phyloP scores from a whole-genome alignment of 2,888 invertebrate genomes.

The Mycalesis mineus region DNA sequence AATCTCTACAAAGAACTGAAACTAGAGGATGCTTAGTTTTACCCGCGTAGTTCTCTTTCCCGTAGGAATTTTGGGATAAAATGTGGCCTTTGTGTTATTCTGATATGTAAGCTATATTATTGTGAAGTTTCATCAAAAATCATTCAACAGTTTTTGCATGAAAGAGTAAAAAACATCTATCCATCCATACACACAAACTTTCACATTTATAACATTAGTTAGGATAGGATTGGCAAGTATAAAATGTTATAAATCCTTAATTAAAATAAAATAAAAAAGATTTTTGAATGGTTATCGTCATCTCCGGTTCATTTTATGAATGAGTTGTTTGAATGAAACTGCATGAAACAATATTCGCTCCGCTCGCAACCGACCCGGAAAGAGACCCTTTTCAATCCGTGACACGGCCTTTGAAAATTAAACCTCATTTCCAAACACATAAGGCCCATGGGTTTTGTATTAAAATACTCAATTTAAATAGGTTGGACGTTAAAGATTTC shows the following conservation, averaged over 20 bases:
- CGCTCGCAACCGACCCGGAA: conserved; percentile 49
- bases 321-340: conserved; percentile 74
- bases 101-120: too few species aligned
- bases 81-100: too few species aligned
- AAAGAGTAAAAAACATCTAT: too few species aligned
- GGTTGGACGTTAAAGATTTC: conserved; percentile 47
- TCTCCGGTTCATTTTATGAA: conserved; percentile 73
- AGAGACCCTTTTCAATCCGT: conserved; percentile 48
- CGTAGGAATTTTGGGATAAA: too few species aligned
- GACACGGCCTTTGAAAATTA: not conserved
- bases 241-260: not conserved
- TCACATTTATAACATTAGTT: too few species aligned
- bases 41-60: too few species aligned
- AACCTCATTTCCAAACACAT: not conserved
- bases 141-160: too few species aligned
- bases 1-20: too few species aligned
- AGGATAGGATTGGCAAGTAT: not conserved
- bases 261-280: not conserved
- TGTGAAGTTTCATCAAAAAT: too few species aligned
- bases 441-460: not conserved
- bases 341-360: conserved; percentile 67
- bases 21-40: too few species aligned
- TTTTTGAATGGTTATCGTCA: not conserved
- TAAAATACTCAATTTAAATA: conserved; percentile 32
- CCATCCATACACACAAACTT: too few species aligned